Base-by-base conservation (phyloP, 1,140 invertebrate genomes). In the Aphidius gifuensis region DNA sequence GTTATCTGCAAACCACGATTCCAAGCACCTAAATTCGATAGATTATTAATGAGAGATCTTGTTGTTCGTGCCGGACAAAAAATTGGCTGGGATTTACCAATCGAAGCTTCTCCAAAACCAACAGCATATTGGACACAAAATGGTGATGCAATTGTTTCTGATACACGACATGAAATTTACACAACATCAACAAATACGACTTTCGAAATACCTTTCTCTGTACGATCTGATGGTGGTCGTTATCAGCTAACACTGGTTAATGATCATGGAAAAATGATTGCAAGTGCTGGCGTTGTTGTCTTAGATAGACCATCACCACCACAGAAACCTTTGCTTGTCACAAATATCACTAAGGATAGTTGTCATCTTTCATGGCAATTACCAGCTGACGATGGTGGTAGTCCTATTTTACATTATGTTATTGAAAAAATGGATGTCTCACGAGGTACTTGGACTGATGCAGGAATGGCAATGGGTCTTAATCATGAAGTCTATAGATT, bases 351-450 rank as follows among this genome's bases (percentile, higher is more conserved):
- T 1, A 94, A 95, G 73, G 94, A 98, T 70, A 91, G 92, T 68
- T 94, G 93, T 64, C 88, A 90, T 48, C 76, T 98, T 39, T 82
- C 88, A 43, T 95, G 94, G 94, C 88, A 87, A 71, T 76, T 88
- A 65, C 92, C 96, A 39, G 82, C 88, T 50, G 92, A 96, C 72
- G 93, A 96, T 77, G 95, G 96, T 65, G 96, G 94, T 44, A 92
- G 90, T 58, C 93, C 94, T 9, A 96, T 97, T 71, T 80, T 94
- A n/a, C 94, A 97, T 76, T 99, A 99, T 72, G 84, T 98, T 42
- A 87, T 99, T 61, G 96, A 99, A 76, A 99, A 98, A 81, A 97
- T 97, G 93, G 97, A 98, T 72, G 84, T 95, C 1, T 90, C 92
- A 2, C 85, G 95, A 65, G 96, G 95, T 58, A 95, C 93, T 4